Evolutionary conservation across 2,113 vertebrate species (phyloP), one percentile per base, ranked within the genome.

Genomic region (Okapia johnstoni): DNA sequence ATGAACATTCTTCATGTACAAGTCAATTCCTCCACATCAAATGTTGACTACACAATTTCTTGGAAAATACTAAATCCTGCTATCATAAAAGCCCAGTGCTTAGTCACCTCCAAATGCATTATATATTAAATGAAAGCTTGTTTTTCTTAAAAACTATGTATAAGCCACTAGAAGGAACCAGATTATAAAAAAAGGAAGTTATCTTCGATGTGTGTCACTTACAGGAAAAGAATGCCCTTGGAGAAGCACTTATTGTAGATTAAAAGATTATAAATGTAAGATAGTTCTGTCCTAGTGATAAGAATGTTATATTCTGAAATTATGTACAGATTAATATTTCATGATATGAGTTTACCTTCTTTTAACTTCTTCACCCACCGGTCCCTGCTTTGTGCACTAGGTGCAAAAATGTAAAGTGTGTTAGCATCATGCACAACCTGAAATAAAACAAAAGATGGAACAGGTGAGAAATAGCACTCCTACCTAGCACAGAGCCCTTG

Each of bases 381-480:
- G 90, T 98, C 99, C 70, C 99, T 99, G 98, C 99, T 99, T 92
- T 99, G 98, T 52, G 99, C 98, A 97, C 98, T 99, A 2, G 99
- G 99, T 90, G 99, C 99, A 98, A 99, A 99, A 73, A 99, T 97
- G 86, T 99, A 99, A 63, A 99, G 99, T 0, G 99, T 99, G 94
- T 98, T 99, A 61, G 98, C 97, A 93, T 99, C 99, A 4, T 99
- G 99, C 30, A 99, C 99, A 92, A 99, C 99, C 99, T 99, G 94
- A 73, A 98, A 52, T 50, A 57, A 85, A 95, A 85, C 54, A 98
- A 81, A 81, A 85, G 60, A 98, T 80, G 9, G 70, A 83, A 90
- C 6, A 25, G 25, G 28, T 88, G 36, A 93, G 58, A 90, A 90
- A 58, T 16, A 94, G 81, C 25, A 28, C 30, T 26, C 79, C 70